Evolutionary conservation across 1,140 invertebrate species (phyloP).

Genomic region (Ceratina australensis): DNA sequence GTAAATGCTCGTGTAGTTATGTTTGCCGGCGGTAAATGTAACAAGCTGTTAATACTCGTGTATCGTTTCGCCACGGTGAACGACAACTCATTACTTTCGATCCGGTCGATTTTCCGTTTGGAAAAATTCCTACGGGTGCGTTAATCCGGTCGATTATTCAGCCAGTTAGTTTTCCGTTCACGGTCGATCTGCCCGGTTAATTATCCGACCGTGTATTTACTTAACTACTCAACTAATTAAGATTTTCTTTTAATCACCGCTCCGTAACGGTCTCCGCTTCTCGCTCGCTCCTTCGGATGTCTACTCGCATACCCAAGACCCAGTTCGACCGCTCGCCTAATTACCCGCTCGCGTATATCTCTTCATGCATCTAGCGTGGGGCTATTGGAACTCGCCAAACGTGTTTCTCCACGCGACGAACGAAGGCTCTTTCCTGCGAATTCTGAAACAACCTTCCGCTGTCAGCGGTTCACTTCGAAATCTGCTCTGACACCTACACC

Average conservation of each 20-base stretch:
- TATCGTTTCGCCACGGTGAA: background rate
- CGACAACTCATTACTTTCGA: background rate
- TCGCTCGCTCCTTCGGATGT: too few relatives aligned
- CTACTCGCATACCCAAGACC: slow-evolving; percentile 9
- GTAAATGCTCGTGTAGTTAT: too few relatives aligned
- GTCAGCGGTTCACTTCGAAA: too few relatives aligned
- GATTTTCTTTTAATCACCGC: slow-evolving; percentile 45
- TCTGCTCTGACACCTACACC: too few relatives aligned
- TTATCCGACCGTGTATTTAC: slow-evolving; percentile 34
- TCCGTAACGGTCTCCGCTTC: background rate
- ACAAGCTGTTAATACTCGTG: background rate
- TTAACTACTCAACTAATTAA: slow-evolving; percentile 46
- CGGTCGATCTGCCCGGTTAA: slow-evolving; percentile 37
- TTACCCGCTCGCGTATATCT: slow-evolving; percentile 30
- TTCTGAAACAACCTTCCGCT: background rate
- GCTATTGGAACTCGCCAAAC: slow-evolving; percentile 23
- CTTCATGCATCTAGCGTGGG: slow-evolving; percentile 15
- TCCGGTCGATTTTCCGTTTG: background rate
- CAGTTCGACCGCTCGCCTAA: slow-evolving; percentile 15
- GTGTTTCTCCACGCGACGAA: slow-evolving; percentile 14
- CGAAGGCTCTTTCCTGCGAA: background rate
- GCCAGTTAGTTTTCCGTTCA: slow-evolving; percentile 22
- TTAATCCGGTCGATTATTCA: slow-evolving; percentile 31
- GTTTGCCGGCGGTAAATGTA: too few relatives aligned
- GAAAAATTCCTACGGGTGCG: background rate